Base-by-base conservation (phyloP, 2,113 vertebrate genomes). In the Ifrita kowaldi region DNA sequence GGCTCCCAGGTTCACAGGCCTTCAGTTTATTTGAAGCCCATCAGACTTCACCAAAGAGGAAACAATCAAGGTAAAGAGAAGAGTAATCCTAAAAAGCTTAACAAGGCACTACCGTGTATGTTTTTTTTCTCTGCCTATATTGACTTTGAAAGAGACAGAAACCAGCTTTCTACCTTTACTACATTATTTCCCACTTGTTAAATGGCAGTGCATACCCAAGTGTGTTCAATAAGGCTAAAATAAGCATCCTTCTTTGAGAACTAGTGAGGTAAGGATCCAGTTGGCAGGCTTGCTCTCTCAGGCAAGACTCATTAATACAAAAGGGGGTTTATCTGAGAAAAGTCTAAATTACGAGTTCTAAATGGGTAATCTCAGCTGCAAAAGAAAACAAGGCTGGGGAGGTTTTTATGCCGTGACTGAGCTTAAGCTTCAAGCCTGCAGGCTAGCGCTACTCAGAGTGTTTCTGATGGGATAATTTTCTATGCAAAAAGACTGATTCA, bases 391-490 rank as follows among this genome's bases (percentile, higher is more conserved):
- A 74, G 56, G 37, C 49, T 63, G 47, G 20, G 27, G 68, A 85
- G 64, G 60, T 39, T 85, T 91, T 69, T 80, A 37, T 41, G 67
- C 53, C 0, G 0, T 89, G 84, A 87, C 78, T 56, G 65, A 87
- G 55, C 18, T 95, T 75, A 91, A 68, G 53, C 70, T 84, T 84
- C 84, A 91, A 87, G 81, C 91, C 82, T 95, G 63, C 70, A 91
- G 89, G 82, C 65, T 89, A 95, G 41, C 2, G 0, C 62, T 83
- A 53, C 39, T 85, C 52, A 33, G 50, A 81, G 27, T 90, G 83
- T 81, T 95, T 92, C 83, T 96, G 86, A 84, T 84, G 65, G 89
- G 52, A 92, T 90, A 92, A 93, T 92, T 95, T 95, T 78, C 95
- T 88, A 86, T 93, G 88, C 73, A 92, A 74, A 93, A 93, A 84